Base-by-base conservation (phyloP, 2,113 vertebrate genomes). In the Larimichthys polyactis region DNA sequence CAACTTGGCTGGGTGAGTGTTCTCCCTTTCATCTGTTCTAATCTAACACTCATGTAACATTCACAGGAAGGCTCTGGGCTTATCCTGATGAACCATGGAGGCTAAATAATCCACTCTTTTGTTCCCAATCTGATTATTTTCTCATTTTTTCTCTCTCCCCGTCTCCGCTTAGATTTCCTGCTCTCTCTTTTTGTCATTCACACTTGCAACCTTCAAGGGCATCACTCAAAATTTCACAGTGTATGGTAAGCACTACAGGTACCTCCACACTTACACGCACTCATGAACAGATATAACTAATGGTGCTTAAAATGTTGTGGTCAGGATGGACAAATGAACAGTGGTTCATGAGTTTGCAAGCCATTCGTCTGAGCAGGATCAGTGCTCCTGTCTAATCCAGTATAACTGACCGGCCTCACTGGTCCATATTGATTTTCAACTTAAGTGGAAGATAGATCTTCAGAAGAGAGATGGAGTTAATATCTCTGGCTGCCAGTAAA, bases 71-170 rank as follows among this genome's bases (percentile, higher is more conserved):
- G 76, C 81, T 83, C 51, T 54, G 62, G 58, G 72, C 54, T 86
- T 73, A 93, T 90, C 82, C 82, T 75, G 85, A 91, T 89, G 79
- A 84, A 82, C 79, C 52, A 78, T 10, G 73, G 71, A 74, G 73
- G 80, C 64, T 57, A 78, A 84, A 85, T 89, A 85, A 92, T 92
- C 91, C 71, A 77, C 83, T 87, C 76, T 83, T 78, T 83, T 92
- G 63, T 86, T 88, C 71, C 63, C 70, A 72, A 86, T 87, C 71
- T 83, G 83, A 89, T 87, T 79, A 65, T 57, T 77, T 52, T 5
- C 75, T 80, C 63, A 11, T 74, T 75, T 68, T 75, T 58, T 48
- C 7, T 40, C 36, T 36, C 32, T 1, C 32, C 57, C 49, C n/a
- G n/a, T 64, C 81, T 67, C 81, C 3, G 2, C 70, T 63, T 22